Base-by-base conservation (phyloP, 1,140 invertebrate species). In the Penaeus chinensis region DNA sequence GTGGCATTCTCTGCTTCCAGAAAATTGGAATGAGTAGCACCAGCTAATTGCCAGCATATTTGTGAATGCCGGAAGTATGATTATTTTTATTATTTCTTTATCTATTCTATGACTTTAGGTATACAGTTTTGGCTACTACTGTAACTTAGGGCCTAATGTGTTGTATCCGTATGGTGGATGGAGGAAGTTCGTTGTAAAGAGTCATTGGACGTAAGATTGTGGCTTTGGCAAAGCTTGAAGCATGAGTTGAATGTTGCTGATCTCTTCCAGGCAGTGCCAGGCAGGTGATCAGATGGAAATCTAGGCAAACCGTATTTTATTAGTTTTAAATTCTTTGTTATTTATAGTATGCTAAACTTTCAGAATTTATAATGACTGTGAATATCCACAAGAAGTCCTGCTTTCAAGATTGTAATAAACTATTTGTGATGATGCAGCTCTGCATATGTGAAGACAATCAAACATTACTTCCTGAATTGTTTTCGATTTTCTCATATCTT, bases 1-100 rank as follows among this genome's bases (percentile, higher is more conserved):
- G 86, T 82, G 81, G 60, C 80, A 87, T 82, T 87, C 86, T 87
- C 86, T 87, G 86, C 86, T 87, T 87, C 86, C 86, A 87, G 77
- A 87, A 76, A 82, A 77, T 54, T 82, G 54, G 69, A 82, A 82
- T 19, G n/a, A 74, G 42, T 77, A 82, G 18, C 13, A 71, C 16
- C 32, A 11, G 81, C 27, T 77, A 62, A 77, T n/a, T 74, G 37
- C 62, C 81, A 80, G 84, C 84, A 79, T 65, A 24, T 42, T 42
- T 83, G 65, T 80, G 65, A 27, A 80, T 63, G 76, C 76, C 69
- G 61, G 65, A 24, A 66, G 13, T 74, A 71, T 74, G 82, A 65
- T 84, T 76, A 84, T 62, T 76, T 66, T 87, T 61, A 83, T 62
- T 63, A 76, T 47, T 83, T 37, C 79, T 60, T 27, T 60, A 62